phyloP scores from a whole-genome alignment of 2,888 invertebrate species.

The Lysandra coridon region DNA sequence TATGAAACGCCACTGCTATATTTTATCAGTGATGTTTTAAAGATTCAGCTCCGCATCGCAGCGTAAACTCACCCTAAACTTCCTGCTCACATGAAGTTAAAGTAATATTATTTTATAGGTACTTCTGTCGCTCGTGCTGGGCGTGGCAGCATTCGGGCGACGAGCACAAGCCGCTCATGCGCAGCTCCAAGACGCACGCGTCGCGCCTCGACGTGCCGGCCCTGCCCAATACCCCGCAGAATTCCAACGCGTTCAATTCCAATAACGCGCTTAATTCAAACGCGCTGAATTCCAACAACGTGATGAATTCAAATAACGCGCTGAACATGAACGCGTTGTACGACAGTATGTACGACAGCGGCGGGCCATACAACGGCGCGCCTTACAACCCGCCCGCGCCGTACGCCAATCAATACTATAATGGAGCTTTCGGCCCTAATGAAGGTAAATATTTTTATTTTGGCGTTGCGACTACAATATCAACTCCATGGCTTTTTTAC shows the following conservation, averaged over 20 bases:
- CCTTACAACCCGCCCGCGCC: constrained; percentile 25
- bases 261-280: background rate
- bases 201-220: constrained; percentile 34
- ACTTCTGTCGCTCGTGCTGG: constrained; percentile 98
- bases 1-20: too few species aligned
- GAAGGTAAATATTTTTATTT: constrained; percentile 46
- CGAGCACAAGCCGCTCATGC: constrained; percentile 90
- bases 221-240: constrained; percentile 35
- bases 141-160: constrained; percentile 90
- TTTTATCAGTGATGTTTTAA: too few species aligned
- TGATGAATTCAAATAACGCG: background rate
- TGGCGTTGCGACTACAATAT: too few species aligned
- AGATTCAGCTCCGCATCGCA: too few species aligned
- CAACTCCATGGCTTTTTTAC: too few species aligned
- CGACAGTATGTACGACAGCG: background rate
- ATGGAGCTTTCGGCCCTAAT: constrained; percentile 43
- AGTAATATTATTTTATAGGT: constrained; percentile 66
- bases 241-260: background rate
- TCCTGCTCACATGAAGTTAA: too few species aligned
- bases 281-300: background rate
- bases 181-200: constrained; percentile 82
- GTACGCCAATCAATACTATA: constrained; percentile 37
- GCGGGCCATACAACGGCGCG: background rate
- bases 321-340: background rate
- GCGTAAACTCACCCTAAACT: too few species aligned